These are phyloP conservation scores for Hypercompe scribonia DNA, from an alignment of 2,888 invertebrate genomes.

Conservation along the genomic window DNA sequence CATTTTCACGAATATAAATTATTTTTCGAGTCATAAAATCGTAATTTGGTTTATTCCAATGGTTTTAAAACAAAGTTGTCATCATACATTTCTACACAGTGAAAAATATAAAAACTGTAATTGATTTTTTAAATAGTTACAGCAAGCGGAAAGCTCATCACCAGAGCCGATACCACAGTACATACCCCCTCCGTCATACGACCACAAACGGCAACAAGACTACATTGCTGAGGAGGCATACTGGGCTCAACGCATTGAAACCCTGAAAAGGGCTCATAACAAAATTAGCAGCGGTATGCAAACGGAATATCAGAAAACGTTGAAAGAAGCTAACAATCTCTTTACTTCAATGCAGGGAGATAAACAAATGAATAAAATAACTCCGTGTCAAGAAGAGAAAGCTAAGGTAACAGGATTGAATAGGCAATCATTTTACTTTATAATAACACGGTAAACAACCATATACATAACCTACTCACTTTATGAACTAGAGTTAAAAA, in stretches of 20 bases:
- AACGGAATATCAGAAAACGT: conserved; percentile 77
- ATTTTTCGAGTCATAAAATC: neutral
- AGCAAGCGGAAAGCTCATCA: conserved; percentile 70
- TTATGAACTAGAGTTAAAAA: too few species aligned
- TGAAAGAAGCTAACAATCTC: conserved; percentile 79
- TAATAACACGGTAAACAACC: neutral
- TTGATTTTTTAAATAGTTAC: conserved; percentile 41
- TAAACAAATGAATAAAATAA: conserved; percentile 71
- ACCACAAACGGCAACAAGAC: conserved; percentile 67
- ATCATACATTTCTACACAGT: neutral
- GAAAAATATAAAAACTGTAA: neutral
- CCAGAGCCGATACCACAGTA: conserved; percentile 61
- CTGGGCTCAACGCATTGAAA: conserved; percentile 79
- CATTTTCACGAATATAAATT: neutral
- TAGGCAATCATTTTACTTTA: neutral
- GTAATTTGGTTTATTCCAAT: neutral
- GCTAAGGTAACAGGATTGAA: conserved; percentile 67
- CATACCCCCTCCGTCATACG: conserved; percentile 66
- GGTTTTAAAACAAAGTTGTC: neutral
- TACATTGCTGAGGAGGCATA: conserved; percentile 78
- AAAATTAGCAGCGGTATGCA: conserved; percentile 79
- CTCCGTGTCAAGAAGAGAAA: conserved; percentile 82
- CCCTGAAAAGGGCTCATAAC: conserved; percentile 76
- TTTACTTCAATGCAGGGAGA: conserved; percentile 72
- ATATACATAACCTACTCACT: too few species aligned